Evolutionary conservation across 2,113 vertebrate species (phyloP).

Genomic region (Cyanoramphus novaezelandiae): DNA sequence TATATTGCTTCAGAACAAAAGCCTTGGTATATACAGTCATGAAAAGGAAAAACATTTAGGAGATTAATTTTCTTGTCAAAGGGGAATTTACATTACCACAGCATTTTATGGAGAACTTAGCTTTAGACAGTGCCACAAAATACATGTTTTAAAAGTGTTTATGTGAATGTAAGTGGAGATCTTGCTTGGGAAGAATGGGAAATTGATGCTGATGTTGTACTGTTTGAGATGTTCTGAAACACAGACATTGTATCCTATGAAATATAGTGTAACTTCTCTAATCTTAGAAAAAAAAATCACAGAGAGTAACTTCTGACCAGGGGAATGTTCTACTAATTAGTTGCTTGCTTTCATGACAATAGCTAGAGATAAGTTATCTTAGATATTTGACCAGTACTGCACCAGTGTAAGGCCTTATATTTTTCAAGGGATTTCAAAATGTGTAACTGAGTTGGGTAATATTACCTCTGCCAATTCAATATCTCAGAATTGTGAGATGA

Average conservation of each 20-base stretch:
- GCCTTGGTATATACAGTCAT: neutral
- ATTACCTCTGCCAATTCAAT: neutral
- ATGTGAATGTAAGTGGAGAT: neutral
- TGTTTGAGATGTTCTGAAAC: neutral
- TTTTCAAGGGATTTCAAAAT: slow-evolving; percentile 53
- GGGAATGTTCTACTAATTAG: neutral
- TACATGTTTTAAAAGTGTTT: neutral
- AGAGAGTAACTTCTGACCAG: neutral
- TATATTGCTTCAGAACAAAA: neutral
- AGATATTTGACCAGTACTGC: neutral
- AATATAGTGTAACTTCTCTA: neutral
- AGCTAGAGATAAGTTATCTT: slow-evolving; percentile 14
- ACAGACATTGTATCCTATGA: neutral
- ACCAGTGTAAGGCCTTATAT: neutral
- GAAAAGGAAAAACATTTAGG: neutral
- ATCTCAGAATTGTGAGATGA: slow-evolving; percentile 24
- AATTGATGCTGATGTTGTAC: neutral
- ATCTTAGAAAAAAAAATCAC: neutral
- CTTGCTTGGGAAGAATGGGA: neutral
- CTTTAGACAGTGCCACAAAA: neutral
- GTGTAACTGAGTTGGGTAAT: neutral
- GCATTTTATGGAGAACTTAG: neutral
- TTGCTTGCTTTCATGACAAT: neutral
- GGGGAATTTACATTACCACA: neutral
- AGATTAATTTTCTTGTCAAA: slow-evolving; percentile 4